Evolutionary conservation across 2,113 vertebrate species (phyloP), one percentile per base, ranked within the genome.

Genomic region (Melanerpes aurifrons): DNA sequence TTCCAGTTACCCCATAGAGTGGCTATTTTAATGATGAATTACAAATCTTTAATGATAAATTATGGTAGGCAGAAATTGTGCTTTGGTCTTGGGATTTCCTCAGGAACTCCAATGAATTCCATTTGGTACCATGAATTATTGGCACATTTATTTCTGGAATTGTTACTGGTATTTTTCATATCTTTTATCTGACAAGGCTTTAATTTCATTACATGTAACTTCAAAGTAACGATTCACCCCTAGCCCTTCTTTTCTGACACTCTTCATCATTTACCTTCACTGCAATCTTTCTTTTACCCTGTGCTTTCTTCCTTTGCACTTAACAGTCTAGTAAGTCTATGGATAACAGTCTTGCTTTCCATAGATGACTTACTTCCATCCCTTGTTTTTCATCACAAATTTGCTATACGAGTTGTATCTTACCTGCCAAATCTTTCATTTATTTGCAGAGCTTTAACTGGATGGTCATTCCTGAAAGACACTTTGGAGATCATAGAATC

Each of bases 1-100:
- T 93, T 89, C 83, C 92, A 92, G 59, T 64, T 82, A 87, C 28
- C 59, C 50, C 90, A 53, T 59, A 77, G 76, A 97, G 85, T 59
- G 67, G 68, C 50, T 94, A 45, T 95, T 95, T 93, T 94, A 93
- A 87, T 85, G 90, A 96, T 90, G 40, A 94, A 96, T 90, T 94
- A 74, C 73, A 6, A 69, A 80, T 47, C 61, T 91, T 92, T 91
- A 95, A 81, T 62, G 48, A 93, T 88, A 92, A 96, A 94, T 92
- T 93, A 91, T 61, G 71, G 71, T 79, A 80, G 67, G 17, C 62
- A 82, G 77, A 59, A 87, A 90, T 20, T 73, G 70, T 86, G 68
- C 43, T 96, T 48, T 72, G 71, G 89, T 95, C 72, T 88, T 82
- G 81, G 68, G 62, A 78, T 88, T 93, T 87, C 40, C 62, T 82